Percentiles rank a stretch among this genome's conserved stretches.
Conservation (phyloP, 2,113 vertebrate species). For the Microtus ochrogaster region DNA sequence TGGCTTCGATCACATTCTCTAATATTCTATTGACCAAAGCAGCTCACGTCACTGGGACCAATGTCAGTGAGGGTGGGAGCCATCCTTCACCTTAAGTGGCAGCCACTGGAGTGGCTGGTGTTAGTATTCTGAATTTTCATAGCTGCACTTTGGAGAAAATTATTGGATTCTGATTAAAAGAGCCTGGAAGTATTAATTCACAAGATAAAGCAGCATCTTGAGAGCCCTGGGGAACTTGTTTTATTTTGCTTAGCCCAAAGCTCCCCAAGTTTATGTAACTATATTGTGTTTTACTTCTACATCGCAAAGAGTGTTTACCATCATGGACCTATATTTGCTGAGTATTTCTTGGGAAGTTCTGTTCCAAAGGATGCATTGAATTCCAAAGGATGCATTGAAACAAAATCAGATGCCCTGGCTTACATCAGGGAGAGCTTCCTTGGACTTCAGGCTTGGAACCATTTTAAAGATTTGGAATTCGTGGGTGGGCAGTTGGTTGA, state of each 20-base stretch:
- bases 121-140: not conserved
- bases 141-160: not conserved
- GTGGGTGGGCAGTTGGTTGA: not conserved
- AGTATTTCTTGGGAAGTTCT: not conserved
- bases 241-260: not conserved
- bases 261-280: not conserved
- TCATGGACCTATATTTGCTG: not conserved
- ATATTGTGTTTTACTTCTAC: not conserved
- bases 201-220: not conserved
- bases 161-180: not conserved
- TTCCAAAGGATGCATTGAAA: not conserved
- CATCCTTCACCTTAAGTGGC: not conserved
- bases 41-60: not conserved
- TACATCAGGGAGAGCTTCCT: not conserved
- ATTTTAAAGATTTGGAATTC: not conserved
- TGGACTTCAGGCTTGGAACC: not conserved
- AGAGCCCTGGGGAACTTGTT: not conserved
- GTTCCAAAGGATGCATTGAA: not conserved
- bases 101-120: not conserved
- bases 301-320: not conserved
- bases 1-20: not conserved
- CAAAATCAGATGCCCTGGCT: not conserved
- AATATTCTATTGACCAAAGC: not conserved
- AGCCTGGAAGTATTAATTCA: not conserved
- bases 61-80: not conserved